Evolutionary conservation across 2,113 vertebrate species (phyloP).

Genomic region (Sebastes schlegelii): DNA sequence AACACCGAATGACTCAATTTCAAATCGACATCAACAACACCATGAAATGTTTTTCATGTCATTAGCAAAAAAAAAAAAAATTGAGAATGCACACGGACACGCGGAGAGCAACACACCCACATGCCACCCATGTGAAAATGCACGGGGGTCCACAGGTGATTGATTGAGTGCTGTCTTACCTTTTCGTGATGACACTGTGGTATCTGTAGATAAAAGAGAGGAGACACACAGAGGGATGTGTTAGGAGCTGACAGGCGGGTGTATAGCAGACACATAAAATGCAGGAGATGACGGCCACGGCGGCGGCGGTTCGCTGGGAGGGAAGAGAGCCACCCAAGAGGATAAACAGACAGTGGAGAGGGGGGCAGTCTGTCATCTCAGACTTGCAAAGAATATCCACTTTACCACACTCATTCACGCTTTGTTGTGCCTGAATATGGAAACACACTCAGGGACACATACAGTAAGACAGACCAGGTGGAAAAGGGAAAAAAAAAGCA

Average conservation of each 20-base stretch:
- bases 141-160: conserved; percentile 41
- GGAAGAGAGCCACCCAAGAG: conserved; percentile 36
- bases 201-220: conserved; percentile 74
- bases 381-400: conserved; percentile 21
- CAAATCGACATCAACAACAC: conserved; percentile 64
- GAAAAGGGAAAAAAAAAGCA: not conserved
- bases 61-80: conserved; percentile 46
- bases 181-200: conserved; percentile 80
- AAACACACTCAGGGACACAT: not conserved
- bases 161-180: conserved; percentile 75
- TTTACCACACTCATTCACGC: not conserved
- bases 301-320: conserved; percentile 31
- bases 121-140: conserved; percentile 25
- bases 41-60: conserved; percentile 59
- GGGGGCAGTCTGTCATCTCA: conserved; percentile 52
- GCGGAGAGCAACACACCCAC: conserved; percentile 22
- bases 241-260: conserved; percentile 58
- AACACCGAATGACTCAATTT: conserved; percentile 55
- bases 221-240: conserved; percentile 50
- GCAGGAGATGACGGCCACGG: conserved; percentile 44
- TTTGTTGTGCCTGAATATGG: conserved; percentile 4
- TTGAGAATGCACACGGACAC: not conserved
- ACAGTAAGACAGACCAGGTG: conserved; percentile 7
- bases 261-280: conserved; percentile 43
- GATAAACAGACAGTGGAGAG: conserved; percentile 36